phyloP scores from a whole-genome alignment of 2,113 vertebrate species.

The Synodontis membranacea region DNA sequence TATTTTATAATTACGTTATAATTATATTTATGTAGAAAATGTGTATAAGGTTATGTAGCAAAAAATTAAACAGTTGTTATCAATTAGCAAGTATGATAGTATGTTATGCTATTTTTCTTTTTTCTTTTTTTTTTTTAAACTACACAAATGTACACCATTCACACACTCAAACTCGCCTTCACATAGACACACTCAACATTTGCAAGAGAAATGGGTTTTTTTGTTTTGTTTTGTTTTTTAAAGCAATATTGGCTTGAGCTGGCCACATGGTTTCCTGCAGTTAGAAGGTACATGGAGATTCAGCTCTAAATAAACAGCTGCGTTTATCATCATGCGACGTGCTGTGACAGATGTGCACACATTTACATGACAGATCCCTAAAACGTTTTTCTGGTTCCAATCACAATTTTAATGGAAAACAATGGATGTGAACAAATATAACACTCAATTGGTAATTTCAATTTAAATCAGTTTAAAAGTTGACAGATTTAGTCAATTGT shows the following conservation, averaged over 20 bases:
- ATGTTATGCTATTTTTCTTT: too few species aligned
- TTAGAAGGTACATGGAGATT: neutral
- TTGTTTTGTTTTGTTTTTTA: too few species aligned
- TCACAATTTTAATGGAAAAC: neutral
- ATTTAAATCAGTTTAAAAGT: neutral
- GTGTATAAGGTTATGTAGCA: neutral
- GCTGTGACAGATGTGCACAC: slow-evolving; percentile 21
- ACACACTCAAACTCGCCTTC: too few species aligned
- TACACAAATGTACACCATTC: neutral
- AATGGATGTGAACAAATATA: slow-evolving; percentile 41
- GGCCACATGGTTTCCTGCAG: neutral
- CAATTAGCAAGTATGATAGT: too few species aligned
- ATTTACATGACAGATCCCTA: slow-evolving; percentile 38
- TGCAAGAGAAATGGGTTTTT: neutral
- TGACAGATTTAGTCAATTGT: neutral
- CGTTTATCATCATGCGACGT: neutral
- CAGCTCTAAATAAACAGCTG: neutral
- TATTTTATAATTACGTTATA: too few species aligned
- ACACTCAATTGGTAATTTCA: too few species aligned
- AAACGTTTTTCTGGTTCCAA: slow-evolving; percentile 30
- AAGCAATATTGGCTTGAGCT: neutral
- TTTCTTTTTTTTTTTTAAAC: neutral
- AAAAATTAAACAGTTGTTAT: neutral
- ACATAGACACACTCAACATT: neutral
- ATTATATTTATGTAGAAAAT: neutral